Base-by-base conservation (phyloP, 1,140 invertebrate species). In the Ctenoplectra terminalis region DNA sequence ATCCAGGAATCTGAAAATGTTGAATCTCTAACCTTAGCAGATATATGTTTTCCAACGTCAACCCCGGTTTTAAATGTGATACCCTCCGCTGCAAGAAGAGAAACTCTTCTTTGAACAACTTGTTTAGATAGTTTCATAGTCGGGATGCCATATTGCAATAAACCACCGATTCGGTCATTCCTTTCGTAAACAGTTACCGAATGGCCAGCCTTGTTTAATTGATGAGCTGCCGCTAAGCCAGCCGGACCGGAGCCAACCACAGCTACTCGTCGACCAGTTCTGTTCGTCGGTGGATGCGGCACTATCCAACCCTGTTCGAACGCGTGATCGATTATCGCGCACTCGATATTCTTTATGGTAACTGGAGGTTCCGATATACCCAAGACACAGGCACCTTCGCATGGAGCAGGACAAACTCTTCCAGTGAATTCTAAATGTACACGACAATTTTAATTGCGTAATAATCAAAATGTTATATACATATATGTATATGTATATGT, bases 291-390 rank as follows among this genome's bases (percentile, higher is more conserved):
- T 31, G 96, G 95, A 92, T 95, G 92, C 0, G 99, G 96, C 37
- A 95, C 95, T 70, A 99, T 98, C 99, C 99, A 99, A 7, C 98
- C 98, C 93, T 98, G 96, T 86, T 99, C 98, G 94, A 99, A 99
- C 17, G 98, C 99, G 94, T 99, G 96, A 94, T 99, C 99, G 88
- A 99, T 99, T 90, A 99, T 99, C 34, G 98, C 96, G 93, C 98
- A 99, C 94, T 99, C 99, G 87, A 99, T 99, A 91, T 99, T 99
- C 93, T 99, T 99, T 90, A 99, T 99, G 46, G 99, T 99, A 2
- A 99, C 99, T 15, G 99, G 95, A 6, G 98, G 98, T 88, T 98
- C 97, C 61, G 98, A 98, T 89, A 99, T 99, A 46, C 98, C 99
- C 69, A 99, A 92, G 26, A 99, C 99, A 94, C 99, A 99, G 4